A percentile compares a stretch with the other conserved stretches of the same genome.
Conservation (phyloP, 2,113 vertebrate genomes). For the Gasterosteus nipponicus region DNA sequence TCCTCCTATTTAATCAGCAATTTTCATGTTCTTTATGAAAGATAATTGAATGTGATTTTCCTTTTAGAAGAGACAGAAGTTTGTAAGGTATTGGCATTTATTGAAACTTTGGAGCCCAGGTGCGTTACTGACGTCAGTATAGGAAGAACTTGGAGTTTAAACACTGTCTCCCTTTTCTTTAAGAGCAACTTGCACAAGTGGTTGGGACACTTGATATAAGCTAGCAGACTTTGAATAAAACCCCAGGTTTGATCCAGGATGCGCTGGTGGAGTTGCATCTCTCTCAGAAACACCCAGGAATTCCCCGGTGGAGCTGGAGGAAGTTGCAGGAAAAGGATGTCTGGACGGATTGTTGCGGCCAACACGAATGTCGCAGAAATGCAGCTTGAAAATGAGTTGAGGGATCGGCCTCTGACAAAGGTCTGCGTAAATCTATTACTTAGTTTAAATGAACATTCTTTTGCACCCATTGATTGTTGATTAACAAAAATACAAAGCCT, state of each 20-base stretch:
- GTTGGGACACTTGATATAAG: background rate
- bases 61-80: too few relatives aligned
- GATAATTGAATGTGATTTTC: too few relatives aligned
- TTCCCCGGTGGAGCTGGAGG: conserved; percentile 29
- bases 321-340: conserved; percentile 48
- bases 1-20: too few relatives aligned
- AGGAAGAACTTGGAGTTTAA: conserved; percentile 7
- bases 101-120: too few relatives aligned
- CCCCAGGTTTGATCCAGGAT: conserved; percentile 1
- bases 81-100: too few relatives aligned
- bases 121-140: too few relatives aligned
- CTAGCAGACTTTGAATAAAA: conserved; percentile 1
- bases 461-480: conserved; percentile 14
- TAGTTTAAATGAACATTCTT: background rate
- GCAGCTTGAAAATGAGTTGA: conserved; percentile 10
- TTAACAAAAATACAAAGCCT: conserved; percentile 9
- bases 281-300: conserved; percentile 28
- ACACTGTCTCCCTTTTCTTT: background rate
- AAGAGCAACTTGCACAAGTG: background rate
- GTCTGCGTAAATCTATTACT: background rate
- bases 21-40: too few relatives aligned
- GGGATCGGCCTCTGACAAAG: background rate
- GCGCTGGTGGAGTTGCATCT: conserved; percentile 11
- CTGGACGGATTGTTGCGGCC: conserved; percentile 36
- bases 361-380: background rate